These are phyloP conservation scores for Typhlomys cinereus DNA, from an alignment of 2,113 vertebrate species.

Conservation along the genomic window DNA sequence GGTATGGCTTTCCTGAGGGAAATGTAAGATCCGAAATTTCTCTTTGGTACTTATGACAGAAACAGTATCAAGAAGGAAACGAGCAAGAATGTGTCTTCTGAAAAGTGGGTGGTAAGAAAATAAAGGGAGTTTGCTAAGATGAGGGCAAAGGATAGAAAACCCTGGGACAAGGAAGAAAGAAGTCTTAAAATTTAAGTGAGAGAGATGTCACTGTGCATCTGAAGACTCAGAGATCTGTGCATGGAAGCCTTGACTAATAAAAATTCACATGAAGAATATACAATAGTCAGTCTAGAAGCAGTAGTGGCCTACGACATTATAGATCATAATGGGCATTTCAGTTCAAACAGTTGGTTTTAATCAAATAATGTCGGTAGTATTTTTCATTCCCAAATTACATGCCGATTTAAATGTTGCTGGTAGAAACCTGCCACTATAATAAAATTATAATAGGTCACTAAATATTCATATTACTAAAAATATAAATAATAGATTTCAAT, in stretches of 20 bases:
- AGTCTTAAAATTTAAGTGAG: too few relatives aligned
- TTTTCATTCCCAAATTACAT: slow-evolving; percentile 46
- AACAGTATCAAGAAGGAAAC: too few relatives aligned
- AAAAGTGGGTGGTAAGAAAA: too few relatives aligned
- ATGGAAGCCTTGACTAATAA: not conserved
- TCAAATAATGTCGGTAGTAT: not conserved
- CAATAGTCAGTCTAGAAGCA: slow-evolving; percentile 7
- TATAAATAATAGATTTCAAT: slow-evolving; percentile 44
- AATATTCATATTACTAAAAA: slow-evolving; percentile 10
- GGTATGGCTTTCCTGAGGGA: too few relatives aligned
- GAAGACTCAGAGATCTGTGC: not conserved
- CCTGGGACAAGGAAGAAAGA: too few relatives aligned
- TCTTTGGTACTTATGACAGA: too few relatives aligned
- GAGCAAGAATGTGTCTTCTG: too few relatives aligned
- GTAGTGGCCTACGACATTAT: not conserved
- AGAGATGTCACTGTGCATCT: not conserved
- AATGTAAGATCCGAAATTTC: too few relatives aligned
- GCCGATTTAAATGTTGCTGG: not conserved
- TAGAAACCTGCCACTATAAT: not conserved
- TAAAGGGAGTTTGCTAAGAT: too few relatives aligned
- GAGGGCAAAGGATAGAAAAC: too few relatives aligned
- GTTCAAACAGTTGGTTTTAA: slow-evolving; percentile 10
- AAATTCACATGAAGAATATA: not conserved
- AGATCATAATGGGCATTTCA: slow-evolving; percentile 5
- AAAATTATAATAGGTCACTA: not conserved